Conservation (phyloP, 2,797 vertebrate genomes). For the Sarcophilus harrisii region DNA sequence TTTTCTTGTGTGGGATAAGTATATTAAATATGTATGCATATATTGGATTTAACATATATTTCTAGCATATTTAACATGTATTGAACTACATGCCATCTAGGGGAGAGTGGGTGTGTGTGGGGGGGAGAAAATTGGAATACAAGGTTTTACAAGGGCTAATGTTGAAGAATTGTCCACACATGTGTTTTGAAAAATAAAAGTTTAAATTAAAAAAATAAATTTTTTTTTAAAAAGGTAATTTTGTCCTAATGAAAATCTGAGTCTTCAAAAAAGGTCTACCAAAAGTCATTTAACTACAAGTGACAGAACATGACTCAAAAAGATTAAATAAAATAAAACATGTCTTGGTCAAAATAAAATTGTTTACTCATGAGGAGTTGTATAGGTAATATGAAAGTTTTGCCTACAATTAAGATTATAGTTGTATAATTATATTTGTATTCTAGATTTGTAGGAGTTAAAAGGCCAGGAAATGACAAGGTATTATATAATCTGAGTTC, state of each 20-base stretch:
- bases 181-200: no score
- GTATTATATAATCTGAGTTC: background rate
- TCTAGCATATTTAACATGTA: no score
- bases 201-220: background rate
- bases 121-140: no score
- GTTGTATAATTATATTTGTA: background rate
- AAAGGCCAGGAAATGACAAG: background rate
- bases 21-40: no score
- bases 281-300: background rate
- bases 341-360: background rate
- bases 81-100: no score
- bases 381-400: background rate
- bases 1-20: no score
- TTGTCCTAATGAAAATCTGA: background rate
- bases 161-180: no score
- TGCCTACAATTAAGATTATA: background rate
- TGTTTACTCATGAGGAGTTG: background rate
- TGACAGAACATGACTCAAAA: background rate
- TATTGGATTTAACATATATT: no score
- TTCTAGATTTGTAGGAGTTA: background rate
- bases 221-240: background rate
- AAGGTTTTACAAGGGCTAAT: no score
- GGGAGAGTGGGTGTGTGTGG: no score
- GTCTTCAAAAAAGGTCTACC: background rate
- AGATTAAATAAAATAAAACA: no score